Base-by-base conservation (phyloP, 2,113 vertebrate species). In the Brachypteracias leptosomus region DNA sequence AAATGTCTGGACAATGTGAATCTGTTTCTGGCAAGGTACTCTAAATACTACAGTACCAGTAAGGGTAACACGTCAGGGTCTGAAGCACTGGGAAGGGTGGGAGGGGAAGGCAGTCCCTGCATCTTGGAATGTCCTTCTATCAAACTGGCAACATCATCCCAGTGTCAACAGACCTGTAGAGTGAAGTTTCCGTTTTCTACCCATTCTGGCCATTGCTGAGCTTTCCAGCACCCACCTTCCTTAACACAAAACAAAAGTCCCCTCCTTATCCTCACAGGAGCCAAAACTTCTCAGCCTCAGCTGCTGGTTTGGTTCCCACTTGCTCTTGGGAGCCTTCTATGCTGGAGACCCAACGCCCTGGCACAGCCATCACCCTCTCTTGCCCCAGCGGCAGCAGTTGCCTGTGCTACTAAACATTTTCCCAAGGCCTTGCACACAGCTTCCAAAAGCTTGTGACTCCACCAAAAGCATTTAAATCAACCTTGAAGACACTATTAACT, bases 331-430 rank as follows among this genome's bases (percentile, higher is more conserved):
- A 15, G 4, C 13, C 55, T 7, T 29, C 8, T 3, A 3, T 22
- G 13, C 55, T 8, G 3, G 17, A 46, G n/a, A 25, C 94, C n/a
- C 44, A 26, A 1, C 20, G 9, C 26, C 20, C 22, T 3, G 8
- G 26, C 13, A 12, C 49, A 26, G 18, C 38, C 14, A 3, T 44
- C 35, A 1, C 3, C 0, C 31, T 16, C 28, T 51, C 31, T n/a
- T 10, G 11, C 29, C 25, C 33, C 28, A 38, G 25, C 65, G 47
- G 51, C 66, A 36, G 21, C 9, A 0, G 22, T 28, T 16, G 7
- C 2, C 0, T 12, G 9, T 24, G 42, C 40, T 28, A 55, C 31
- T 7, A 4, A 83, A 20, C 14, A 6, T 20, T 15, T 52, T 14
- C 33, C 59, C 0, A 1, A 25, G 54, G 16, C 36, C 54, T 84